phyloP scores from a whole-genome alignment of 30 jellyfish, hydroid and myxozoan genomes.

The Pelagia noctiluca region DNA sequence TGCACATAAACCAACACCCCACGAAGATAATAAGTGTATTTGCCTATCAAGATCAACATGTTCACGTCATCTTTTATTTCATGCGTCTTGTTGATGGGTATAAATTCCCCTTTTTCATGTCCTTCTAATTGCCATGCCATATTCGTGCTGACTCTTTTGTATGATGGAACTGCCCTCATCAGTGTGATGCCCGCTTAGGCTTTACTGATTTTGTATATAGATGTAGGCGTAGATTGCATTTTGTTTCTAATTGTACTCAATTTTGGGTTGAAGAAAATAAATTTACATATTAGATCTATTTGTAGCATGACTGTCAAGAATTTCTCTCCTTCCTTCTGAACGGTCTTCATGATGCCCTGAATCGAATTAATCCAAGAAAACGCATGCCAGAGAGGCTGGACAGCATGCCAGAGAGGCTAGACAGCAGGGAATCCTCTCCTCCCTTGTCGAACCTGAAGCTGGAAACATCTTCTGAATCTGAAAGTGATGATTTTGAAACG shows the following conservation, averaged over 20 bases:
- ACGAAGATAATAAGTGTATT: no score
- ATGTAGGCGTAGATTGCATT: background rate
- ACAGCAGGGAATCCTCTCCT: conserved; percentile 69
- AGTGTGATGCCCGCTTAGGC: no score
- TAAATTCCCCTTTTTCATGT: no score
- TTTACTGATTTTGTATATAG: no score
- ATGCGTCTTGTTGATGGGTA: no score
- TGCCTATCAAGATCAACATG: no score
- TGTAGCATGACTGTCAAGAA: conserved; percentile 94
- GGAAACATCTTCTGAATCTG: conserved; percentile 70
- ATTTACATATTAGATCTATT: background rate
- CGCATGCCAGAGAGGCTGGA: conserved; percentile 7
- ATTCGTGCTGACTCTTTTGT: no score
- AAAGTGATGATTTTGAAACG: conserved; percentile 50
- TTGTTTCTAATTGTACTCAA: background rate
- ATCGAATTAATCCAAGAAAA: conserved; percentile 45
- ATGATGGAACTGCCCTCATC: no score
- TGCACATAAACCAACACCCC: no score
- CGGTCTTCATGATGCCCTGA: conserved; percentile 85
- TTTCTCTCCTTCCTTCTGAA: conserved; percentile 82
- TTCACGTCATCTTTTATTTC: no score
- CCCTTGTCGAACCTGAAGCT: conserved; percentile 45
- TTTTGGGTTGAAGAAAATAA: background rate
- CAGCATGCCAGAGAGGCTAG: conserved; percentile 4
- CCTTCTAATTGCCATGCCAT: no score